phyloP scores from a whole-genome alignment of 1,140 invertebrate species.

The Bombus huntii region DNA sequence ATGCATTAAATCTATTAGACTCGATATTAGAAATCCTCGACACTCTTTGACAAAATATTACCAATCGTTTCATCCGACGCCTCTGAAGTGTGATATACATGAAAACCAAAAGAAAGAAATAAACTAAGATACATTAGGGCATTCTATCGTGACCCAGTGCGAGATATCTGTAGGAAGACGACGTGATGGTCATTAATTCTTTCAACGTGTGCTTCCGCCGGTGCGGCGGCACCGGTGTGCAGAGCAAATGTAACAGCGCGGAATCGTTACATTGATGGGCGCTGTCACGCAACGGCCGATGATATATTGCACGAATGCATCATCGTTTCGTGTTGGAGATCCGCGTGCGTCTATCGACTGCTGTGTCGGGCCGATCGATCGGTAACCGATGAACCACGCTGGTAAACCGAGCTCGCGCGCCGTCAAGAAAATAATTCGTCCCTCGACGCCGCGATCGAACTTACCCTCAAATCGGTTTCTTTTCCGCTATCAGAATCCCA shows the following conservation, averaged over 20 bases:
- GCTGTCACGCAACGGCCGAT: constrained; percentile 20
- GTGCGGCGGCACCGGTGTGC: too few species aligned
- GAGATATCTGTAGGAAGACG: not conserved
- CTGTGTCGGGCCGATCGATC: not conserved
- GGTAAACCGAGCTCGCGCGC: not conserved
- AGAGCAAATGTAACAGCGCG: not conserved
- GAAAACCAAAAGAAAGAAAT: not conserved
- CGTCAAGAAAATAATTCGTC: constrained; percentile 19
- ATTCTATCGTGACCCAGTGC: not conserved
- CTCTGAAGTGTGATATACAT: too few species aligned
- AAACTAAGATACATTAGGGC: not conserved
- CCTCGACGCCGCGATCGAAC: not conserved
- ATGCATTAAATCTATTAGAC: too few species aligned
- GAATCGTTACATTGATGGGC: constrained; percentile 5
- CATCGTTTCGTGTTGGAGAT: not conserved
- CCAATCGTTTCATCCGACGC: not conserved
- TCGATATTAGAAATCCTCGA: not conserved
- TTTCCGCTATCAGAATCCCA: too few species aligned
- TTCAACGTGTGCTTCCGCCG: not conserved
- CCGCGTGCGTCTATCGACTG: not conserved
- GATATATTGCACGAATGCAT: constrained; percentile 30
- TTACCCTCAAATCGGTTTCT: not conserved
- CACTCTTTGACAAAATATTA: not conserved
- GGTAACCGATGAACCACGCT: not conserved
- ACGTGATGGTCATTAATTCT: constrained; percentile 23